Base-by-base conservation (phyloP, 2,113 vertebrate genomes). In the Odobenus rosmarus region DNA sequence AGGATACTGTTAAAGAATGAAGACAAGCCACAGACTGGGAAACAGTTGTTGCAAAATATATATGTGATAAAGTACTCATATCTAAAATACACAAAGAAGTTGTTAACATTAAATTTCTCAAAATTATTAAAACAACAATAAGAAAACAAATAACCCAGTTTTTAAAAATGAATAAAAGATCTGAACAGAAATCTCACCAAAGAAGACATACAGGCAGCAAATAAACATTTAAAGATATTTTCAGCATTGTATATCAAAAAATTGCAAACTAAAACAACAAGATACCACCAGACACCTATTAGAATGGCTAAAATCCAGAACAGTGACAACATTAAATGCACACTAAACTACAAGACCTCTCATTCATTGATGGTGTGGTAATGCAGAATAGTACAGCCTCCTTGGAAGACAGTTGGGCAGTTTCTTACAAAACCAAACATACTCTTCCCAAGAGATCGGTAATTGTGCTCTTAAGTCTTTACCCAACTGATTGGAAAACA, bases 301-400 rank as follows among this genome's bases (percentile, higher is more conserved):
- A 33, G 46, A 39, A 26, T 15, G 59, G 4, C 28, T 31, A 1
- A 49, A 53, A 31, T 28, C 4, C 13, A 26, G 57, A 49, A 7
- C 14, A 0, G 24, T 15, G 62, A 24, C 33, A 28, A 1, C 13
- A 5, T 0, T 6, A 14, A 19, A 5, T 8, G 19, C 7, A 46
- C 46, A 46, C 46, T 46, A 46, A 23, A 11, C 46, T 18, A 26
- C 4, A 31, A 3, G 46, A 42, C 12, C 3, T 18, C 15, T 14
- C n/a, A 0, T 6, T 72, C 8, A 15, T 5, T 4, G 19, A 39
- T n/a, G 23, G 21, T 14, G 7, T 15, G 9, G 69, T 28, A 31
- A 1, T 0, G 1, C 23, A 12, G 7, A 7, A 2, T 3, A 15
- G 46, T 0, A 1, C 5, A 0, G 42, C 3, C 15, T 14, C 61